A percentile compares a stretch with the other conserved stretches of the same genome.
These are phyloP conservation scores for Caenorhabditis remanei DNA, from an alignment of 1,140 invertebrate genomes.

Conservation along the genomic window DNA sequence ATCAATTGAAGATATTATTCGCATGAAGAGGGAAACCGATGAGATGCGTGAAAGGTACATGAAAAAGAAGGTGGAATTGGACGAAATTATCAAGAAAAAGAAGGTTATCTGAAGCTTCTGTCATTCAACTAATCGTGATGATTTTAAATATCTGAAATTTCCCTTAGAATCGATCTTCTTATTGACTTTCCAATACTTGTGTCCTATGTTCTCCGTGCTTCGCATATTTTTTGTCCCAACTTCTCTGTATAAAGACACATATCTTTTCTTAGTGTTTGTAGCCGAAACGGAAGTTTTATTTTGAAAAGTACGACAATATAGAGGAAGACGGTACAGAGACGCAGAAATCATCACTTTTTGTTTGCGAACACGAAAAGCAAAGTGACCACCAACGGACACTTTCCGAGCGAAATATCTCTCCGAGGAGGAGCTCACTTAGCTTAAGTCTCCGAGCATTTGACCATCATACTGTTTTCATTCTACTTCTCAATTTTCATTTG, in stretches of 20 bases:
- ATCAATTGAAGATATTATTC: background rate
- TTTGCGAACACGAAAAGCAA: conserved; percentile 54
- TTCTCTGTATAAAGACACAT: conserved; percentile 21
- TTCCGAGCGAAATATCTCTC: conserved; percentile 18
- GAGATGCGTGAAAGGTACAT: background rate
- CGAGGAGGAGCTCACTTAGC: background rate
- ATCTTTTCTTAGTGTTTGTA: background rate
- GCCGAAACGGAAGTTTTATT: conserved; percentile 42
- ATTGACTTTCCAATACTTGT: too few relatives aligned
- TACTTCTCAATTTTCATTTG: background rate
- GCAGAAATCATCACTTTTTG: background rate
- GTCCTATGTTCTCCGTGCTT: too few relatives aligned
- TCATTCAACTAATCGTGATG: too few relatives aligned
- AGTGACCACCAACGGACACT: conserved; percentile 38
- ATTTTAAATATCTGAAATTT: too few relatives aligned
- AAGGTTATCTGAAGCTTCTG: too few relatives aligned
- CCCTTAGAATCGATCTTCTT: too few relatives aligned
- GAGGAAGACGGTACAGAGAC: background rate
- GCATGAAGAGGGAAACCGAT: background rate
- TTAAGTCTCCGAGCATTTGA: background rate
- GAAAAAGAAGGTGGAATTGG: background rate
- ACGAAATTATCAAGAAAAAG: too few relatives aligned
- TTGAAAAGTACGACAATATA: conserved; percentile 1
- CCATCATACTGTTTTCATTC: background rate
- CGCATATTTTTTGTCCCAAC: too few relatives aligned